phyloP scores from a whole-genome alignment of 2,888 invertebrate species.

The Epinotia ramella region DNA sequence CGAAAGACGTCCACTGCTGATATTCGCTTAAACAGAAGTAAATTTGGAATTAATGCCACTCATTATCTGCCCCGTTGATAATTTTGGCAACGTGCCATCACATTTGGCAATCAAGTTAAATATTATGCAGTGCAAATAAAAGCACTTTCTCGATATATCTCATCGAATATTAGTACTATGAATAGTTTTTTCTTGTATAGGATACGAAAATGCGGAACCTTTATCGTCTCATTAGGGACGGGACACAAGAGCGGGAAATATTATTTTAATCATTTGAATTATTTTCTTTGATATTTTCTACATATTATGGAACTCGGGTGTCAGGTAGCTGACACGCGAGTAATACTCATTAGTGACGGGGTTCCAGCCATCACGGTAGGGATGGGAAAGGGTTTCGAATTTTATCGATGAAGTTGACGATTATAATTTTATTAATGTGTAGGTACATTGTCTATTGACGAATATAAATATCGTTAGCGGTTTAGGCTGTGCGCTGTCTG shows the following conservation, averaged over 20 bases:
- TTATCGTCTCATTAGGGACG: slow-evolving; percentile 33
- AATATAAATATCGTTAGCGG: too few species aligned
- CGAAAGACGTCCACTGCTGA: too few species aligned
- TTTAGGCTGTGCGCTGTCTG: too few species aligned
- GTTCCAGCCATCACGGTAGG: slow-evolving; percentile 41
- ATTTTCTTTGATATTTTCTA: slow-evolving; percentile 43
- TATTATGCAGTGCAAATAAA: not conserved
- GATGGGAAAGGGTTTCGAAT: slow-evolving; percentile 15
- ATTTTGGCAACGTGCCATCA: not conserved
- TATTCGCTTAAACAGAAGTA: not conserved
- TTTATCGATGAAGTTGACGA: slow-evolving; percentile 18
- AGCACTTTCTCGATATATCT: too few species aligned
- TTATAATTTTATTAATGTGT: too few species aligned
- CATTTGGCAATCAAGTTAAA: not conserved
- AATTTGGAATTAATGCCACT: not conserved
- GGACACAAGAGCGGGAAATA: slow-evolving; percentile 15
- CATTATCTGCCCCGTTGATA: not conserved
- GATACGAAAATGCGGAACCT: slow-evolving; percentile 12
- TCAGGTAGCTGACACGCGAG: slow-evolving; percentile 40
- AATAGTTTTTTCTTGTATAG: not conserved
- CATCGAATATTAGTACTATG: not conserved
- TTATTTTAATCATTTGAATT: slow-evolving; percentile 33
- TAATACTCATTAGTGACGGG: slow-evolving; percentile 45
- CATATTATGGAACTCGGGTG: slow-evolving; percentile 22
- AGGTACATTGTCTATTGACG: too few species aligned